These are phyloP conservation scores for Nothoprocta pentlandii DNA, from an alignment of 2,113 vertebrate species.

Conservation along the genomic window DNA sequence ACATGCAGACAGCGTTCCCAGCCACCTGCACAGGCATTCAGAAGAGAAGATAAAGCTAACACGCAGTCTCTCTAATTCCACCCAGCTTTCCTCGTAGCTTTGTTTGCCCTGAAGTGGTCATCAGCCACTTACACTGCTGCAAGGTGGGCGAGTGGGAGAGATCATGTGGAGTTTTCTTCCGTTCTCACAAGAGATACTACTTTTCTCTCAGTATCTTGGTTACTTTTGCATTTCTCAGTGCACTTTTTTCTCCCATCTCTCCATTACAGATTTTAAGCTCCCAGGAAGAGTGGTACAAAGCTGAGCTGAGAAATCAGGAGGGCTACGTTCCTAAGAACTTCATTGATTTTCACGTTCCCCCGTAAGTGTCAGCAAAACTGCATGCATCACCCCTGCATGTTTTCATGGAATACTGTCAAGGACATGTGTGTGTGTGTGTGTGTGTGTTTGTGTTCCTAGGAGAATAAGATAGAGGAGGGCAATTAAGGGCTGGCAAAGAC, in stretches of 20 bases:
- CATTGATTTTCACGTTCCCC: conserved; percentile 83
- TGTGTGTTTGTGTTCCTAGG: fast-evolving
- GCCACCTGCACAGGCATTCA: not conserved
- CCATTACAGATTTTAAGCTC: conserved; percentile 85
- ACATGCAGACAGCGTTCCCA: not conserved
- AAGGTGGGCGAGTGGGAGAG: not conserved
- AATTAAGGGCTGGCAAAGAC: not conserved
- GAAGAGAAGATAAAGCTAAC: conserved; percentile 8
- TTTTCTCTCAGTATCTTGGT: not conserved
- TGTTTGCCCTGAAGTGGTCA: not conserved
- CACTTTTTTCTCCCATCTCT: conserved; percentile 7
- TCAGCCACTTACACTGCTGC: not conserved
- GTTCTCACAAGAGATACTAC: not conserved
- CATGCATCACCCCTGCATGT: not conserved
- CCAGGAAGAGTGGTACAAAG: conserved; percentile 92
- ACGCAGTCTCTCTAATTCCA: not conserved
- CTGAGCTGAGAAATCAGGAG: conserved; percentile 89
- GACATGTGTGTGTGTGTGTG: fast-evolving
- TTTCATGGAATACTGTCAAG: not conserved
- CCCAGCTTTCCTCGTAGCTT: not conserved
- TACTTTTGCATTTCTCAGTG: not conserved
- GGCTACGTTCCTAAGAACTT: conserved; percentile 95
- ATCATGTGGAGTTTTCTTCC: not conserved
- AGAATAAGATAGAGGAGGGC: not conserved
- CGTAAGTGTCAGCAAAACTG: conserved; percentile 77